These are phyloP conservation scores for Sparus aurata DNA, from an alignment of 2,797 vertebrate genomes.

Conservation along the genomic window DNA sequence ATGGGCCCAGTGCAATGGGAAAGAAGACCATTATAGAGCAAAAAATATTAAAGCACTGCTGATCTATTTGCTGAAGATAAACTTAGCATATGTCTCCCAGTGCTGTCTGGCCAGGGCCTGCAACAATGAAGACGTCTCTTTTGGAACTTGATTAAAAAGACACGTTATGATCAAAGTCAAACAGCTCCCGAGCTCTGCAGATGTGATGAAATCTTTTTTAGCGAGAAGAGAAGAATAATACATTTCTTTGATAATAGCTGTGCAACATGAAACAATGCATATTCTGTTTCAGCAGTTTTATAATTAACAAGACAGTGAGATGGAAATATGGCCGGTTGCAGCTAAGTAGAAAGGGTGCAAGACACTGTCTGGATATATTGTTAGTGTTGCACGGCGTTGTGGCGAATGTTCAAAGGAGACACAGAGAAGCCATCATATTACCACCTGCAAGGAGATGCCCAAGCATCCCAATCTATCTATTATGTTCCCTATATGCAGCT, in stretches of 20 bases:
- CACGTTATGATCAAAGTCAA: slow-evolving; percentile 82
- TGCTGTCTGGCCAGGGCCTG: slow-evolving; percentile 74
- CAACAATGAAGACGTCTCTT: slow-evolving; percentile 81
- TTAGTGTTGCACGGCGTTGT: slow-evolving; percentile 34
- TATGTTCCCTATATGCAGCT: slow-evolving; percentile 75
- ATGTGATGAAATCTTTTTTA: slow-evolving; percentile 81
- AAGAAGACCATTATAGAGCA: slow-evolving; percentile 82
- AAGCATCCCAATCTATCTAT: slow-evolving; percentile 60
- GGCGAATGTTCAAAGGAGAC: slow-evolving; percentile 45
- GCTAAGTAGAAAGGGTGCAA: slow-evolving; percentile 38
- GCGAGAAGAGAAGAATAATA: slow-evolving; percentile 66
- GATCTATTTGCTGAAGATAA: slow-evolving; percentile 86
- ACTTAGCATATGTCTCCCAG: slow-evolving; percentile 84
- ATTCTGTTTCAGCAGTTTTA: slow-evolving; percentile 82
- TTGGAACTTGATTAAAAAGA: slow-evolving; percentile 85
- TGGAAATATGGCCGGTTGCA: slow-evolving; percentile 58
- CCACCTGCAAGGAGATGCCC: slow-evolving; percentile 66
- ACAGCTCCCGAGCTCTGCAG: slow-evolving; percentile 68
- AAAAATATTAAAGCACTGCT: slow-evolving; percentile 83
- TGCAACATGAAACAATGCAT: slow-evolving; percentile 78
- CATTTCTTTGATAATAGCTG: slow-evolving; percentile 75
- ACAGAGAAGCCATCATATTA: slow-evolving; percentile 62
- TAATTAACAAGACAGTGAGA: slow-evolving; percentile 74
- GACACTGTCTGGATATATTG: slow-evolving; percentile 30
- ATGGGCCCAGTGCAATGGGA: slow-evolving; percentile 81